Conservation (phyloP, 2,797 vertebrate species). For the Melanitta fusca region DNA sequence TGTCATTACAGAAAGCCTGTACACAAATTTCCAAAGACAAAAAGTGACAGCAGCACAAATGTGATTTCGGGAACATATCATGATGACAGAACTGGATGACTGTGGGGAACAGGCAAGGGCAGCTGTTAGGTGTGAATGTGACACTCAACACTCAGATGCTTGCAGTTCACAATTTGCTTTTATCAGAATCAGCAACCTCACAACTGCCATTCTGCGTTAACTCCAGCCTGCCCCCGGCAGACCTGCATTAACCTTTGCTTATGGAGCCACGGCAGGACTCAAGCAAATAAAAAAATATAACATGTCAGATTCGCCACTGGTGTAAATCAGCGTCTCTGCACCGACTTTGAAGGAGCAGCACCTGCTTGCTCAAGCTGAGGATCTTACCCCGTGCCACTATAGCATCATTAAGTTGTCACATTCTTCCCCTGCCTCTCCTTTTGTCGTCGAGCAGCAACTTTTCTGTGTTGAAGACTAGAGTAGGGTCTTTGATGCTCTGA, state of each 20-base stretch:
- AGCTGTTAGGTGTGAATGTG: slow-evolving; percentile 61
- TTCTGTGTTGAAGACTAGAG: slow-evolving; percentile 54
- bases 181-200: slow-evolving; percentile 64
- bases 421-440: slow-evolving; percentile 56
- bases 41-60: slow-evolving; percentile 39
- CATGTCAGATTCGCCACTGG: slow-evolving; percentile 33
- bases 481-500: slow-evolving; percentile 58
- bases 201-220: slow-evolving; percentile 68
- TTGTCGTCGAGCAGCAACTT: slow-evolving; percentile 55
- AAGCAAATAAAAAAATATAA: slow-evolving; percentile 66
- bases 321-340: slow-evolving; percentile 39
- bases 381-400: neutral
- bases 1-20: neutral
- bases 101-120: slow-evolving; percentile 53
- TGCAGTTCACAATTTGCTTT: slow-evolving; percentile 69
- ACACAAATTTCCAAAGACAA: slow-evolving; percentile 35
- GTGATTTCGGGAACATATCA: slow-evolving; percentile 16
- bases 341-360: slow-evolving; percentile 51
- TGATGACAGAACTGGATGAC: slow-evolving; percentile 43
- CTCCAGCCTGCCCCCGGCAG: slow-evolving; percentile 65
- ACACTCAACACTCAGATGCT: slow-evolving; percentile 66
- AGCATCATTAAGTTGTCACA: slow-evolving; percentile 56
- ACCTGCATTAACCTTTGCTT: slow-evolving; percentile 74
- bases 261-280: slow-evolving; percentile 66
- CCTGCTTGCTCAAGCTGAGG: slow-evolving; percentile 30